Evolutionary conservation across 2,797 vertebrate genomes (phyloP), one percentile per base, ranked within the genome.

Genomic region (Pangasius sanitwongsei): DNA sequence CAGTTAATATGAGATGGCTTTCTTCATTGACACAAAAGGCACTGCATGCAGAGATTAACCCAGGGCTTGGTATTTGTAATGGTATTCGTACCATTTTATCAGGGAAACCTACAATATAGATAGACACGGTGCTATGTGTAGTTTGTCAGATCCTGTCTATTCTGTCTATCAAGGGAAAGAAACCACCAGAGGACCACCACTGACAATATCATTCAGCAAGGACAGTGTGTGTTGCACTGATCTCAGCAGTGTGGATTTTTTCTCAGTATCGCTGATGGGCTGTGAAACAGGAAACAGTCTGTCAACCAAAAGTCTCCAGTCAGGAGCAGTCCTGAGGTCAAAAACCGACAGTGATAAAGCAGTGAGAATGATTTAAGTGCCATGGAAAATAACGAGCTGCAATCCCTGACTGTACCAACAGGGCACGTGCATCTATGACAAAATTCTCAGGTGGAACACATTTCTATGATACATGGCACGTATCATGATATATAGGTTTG

Each of bases 231-330:
- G 37, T 28, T 65, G 12, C 25, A 1, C 37, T 59, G 78, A 37
- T 83, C 81, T 63, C 81, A 63, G 59, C 23, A 28, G 57, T 83
- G 11, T 61, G 57, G 55, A 50, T 23, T 82, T 31, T 82, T 82
- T 59, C 53, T 37, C 55, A 37, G 53, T 37, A 44, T 83, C 55
- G 41, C 80, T 82, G 80, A 41, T 44, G 37, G 37, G 20, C 31
- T 44, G 37, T 44, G 37, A 63, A 65, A 44, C 59, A 48, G 37
- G 37, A 65, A 83, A 28, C 37, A 65, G 59, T 44, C 59, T 44
- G 59, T 63, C 59, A 59, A 59, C 18, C 37, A 44, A 9, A 83
- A 65, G 8, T 63, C 23, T 63, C 81, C 59, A 83, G 59, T n/a
- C 37, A 48, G 23, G 16, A 44, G 37, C 59, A 65, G 57, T 61